Evolutionary conservation across 2,113 vertebrate genomes (phyloP), one percentile per base, ranked within the genome.

Genomic region (Onychorhynchus coronatus): DNA sequence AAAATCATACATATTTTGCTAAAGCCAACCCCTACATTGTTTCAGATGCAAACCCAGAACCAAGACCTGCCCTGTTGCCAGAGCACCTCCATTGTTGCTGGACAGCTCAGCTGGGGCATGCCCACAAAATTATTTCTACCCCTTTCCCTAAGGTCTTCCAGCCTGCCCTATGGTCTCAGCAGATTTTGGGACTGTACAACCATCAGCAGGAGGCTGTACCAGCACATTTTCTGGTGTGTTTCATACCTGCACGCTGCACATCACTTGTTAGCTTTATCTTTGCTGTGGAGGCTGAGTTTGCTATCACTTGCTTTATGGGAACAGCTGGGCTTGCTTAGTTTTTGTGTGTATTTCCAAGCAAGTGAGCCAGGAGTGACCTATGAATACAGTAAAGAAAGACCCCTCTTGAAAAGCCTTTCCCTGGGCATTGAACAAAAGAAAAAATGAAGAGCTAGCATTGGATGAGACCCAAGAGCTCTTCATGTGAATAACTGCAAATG

Each of bases 301-400:
- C 53, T 13, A 3, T 46, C 49, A 2, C n/a, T 61, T 56, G 30
- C 49, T 85, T 42, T 44, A 79, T 56, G 30, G 31, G 49, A 85
- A 82, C 85, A 91, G 95, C 95, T 79, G 70, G 85, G 35, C 70
- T 66, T 35, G 65, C 47, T 85, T 76, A 52, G 30, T 89, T 85
- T 75, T 61, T 52, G 31, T 58, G 37, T 2, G 15, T 3, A 52
- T 49, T 91, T 85, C 88, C 66, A 93, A 91, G 66, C 49, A 55
- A 50, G 78, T 33, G 52, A 85, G 82, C 75, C 93, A 91, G 88
- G 66, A 92, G 9, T 4, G 17, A 75, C 30, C 66, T 61, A 44
- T 73, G 91, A 94, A 76, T 61, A 63, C 47, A 75, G 63, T 66
- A 88, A 41, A 89, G 70, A 84, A 9, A 83, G 58, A 76, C 58